Conservation (phyloP, 2,888 invertebrate species). For the Melanchra persicariae region DNA sequence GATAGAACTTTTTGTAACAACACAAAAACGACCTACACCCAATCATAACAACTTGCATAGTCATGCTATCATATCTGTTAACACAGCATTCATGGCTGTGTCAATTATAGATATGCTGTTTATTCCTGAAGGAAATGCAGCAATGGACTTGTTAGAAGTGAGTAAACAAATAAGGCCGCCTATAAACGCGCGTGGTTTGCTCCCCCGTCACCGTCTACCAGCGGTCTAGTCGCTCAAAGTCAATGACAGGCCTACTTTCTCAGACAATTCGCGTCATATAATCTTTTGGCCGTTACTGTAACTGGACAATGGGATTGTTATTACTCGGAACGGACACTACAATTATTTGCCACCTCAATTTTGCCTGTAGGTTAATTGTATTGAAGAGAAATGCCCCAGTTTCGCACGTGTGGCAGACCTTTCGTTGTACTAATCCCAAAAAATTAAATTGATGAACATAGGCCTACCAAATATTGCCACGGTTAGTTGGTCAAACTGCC, state of each 20-base stretch:
- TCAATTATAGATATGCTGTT: background rate
- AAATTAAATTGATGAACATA: conserved; percentile 3
- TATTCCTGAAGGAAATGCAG: conserved; percentile 29
- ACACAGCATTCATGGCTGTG: conserved; percentile 39
- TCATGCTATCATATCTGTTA: background rate
- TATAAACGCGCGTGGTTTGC: conserved; percentile 35
- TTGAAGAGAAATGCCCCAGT: conserved; percentile 71
- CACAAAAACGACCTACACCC: conserved; percentile 58
- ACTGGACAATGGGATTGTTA: conserved; percentile 83
- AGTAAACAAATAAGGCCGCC: background rate
- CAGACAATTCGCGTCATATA: conserved; percentile 78
- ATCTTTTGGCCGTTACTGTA: conserved; percentile 83
- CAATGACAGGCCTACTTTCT: conserved; percentile 87
- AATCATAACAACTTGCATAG: background rate
- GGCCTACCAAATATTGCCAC: background rate
- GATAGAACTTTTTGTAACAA: conserved; percentile 63
- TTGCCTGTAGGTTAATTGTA: conserved; percentile 73
- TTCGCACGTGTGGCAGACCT: conserved; percentile 66
- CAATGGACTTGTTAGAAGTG: conserved; percentile 59
- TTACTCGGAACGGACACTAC: conserved; percentile 76
- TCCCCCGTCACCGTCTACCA: conserved; percentile 77
- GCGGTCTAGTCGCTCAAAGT: conserved; percentile 85
- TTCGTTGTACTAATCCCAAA: background rate
- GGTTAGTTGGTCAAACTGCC: background rate
- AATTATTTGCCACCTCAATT: conserved; percentile 75